Base-by-base conservation (phyloP, 2,797 vertebrate species). In the Mallotus villosus region DNA sequence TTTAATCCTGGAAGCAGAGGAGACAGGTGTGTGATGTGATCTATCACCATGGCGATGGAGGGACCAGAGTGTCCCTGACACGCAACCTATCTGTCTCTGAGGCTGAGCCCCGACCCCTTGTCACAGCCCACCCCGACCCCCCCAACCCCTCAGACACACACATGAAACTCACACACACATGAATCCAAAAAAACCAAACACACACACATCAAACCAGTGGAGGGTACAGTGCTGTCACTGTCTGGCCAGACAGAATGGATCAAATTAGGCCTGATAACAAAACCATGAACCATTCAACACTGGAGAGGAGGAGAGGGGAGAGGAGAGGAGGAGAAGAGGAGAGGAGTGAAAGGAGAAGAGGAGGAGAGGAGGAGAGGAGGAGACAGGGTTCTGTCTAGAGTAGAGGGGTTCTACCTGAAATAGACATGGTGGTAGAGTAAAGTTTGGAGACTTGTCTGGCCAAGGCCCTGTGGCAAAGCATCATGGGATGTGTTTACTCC, bases 181-280 rank as follows among this genome's bases (percentile, higher is more conserved):
- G n/a, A n/a, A n/a, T n/a, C n/a, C 83, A 55, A 58, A 57, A 57
- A 21, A 1, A 6, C 22, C 41, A 80, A 81, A 87, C 77, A 61
- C 84, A 72, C 84, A 79, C 84, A 81, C 88, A 88, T 87, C 88
- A 91, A 86, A 90, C 88, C 86, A 89, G 82, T 84, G 87, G 89
- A 84, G 89, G 90, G 90, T 88, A 90, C 91, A 91, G 86, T 77
- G 82, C 81, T 89, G 88, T 86, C 87, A 86, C 86, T 85, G 85
- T 90, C 90, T 86, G 80, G 82, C 86, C 83, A 85, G 84, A 90
- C 85, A 77, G 83, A 84, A 90, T 89, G 90, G 91, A 93, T 93
- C 91, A 92, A 92, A 93, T 93, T 91, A 93, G 88, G 82, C 85
- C 88, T 92, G 92, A 94, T 92, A n/a, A n/a, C n/a, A n/a, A n/a